Base-by-base conservation (phyloP, 2,888 invertebrate species). In the Rutpela maculata region DNA sequence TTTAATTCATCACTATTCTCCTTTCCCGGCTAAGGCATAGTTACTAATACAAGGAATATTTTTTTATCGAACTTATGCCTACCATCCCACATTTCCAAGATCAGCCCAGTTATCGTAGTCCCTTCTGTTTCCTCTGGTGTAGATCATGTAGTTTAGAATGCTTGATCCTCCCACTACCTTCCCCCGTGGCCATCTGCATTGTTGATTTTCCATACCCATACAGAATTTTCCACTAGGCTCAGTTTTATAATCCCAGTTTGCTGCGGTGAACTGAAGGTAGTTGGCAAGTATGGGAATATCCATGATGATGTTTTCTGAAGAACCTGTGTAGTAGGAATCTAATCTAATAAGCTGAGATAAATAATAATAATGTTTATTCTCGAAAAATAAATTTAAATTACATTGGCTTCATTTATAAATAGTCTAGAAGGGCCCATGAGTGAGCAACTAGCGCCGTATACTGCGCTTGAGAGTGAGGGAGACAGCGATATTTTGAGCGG, bases 101-200 rank as follows among this genome's bases (percentile, higher is more conserved):
- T 92, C 91, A 31, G 95, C 95, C 98, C 98, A 98, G 70, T 94
- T 92, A 88, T 98, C 96, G 88, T 93, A 98, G 88, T 98, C 98
- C 0, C 95, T 91, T 67, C 93, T 92, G 89, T 97, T 97, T 0
- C 98, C 98, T 77, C 98, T 91, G 60, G 97, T 94, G 89, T 98
- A 98, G 0, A 97, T 92, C 97, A 98, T 97, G 55, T 96, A 96
- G 87, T 97, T 97, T 0, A 97, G 90, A 0, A 97, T 96, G 57
- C 96, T 96, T 5, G 95, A 95, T 0, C 98, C 98, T 0, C 97
- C 97, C 1, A 97, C 91, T 0, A 89, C 88, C 85, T 89, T 89
- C 6, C 89, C 89, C 78, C 95, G 90, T 0, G 96, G 96, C 94
- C 94, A 96, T 82, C 94, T 93, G 87, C 96, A 95, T 78, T 93